Base-by-base conservation (phyloP, 1,140 invertebrate species). In the Metaphire vulgaris region DNA sequence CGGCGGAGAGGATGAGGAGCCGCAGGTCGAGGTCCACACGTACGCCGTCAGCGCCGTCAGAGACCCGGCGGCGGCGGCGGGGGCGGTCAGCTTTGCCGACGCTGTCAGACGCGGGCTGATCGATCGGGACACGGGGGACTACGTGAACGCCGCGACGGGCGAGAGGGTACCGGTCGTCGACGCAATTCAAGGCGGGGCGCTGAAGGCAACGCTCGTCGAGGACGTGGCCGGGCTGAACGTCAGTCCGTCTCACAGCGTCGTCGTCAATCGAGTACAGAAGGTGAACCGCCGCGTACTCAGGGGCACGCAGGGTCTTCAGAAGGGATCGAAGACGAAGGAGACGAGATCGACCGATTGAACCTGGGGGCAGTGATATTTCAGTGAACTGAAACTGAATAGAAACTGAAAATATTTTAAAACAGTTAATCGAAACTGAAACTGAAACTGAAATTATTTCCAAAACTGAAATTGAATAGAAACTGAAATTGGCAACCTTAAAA, bases 11-110 rank as follows among this genome's bases (percentile, higher is more conserved):
- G n/a, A n/a, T n/a, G 34, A 14, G 2, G 69, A 33, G 26, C 67
- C 34, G 0, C 21, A 1, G 26, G 33, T 41, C 69, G 77, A 70
- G 68, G 34, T 31, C 32, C 67, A 78, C 26, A 83, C 84, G 0
- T 86, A 86, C 76, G 81, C 83, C 21, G 82, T 86, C 1, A 79
- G 82, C 70, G 82, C 82, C 2, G 84, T 86, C 0, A 80, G 83
- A 1, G 83, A 86, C 74, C 80, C 81, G 78, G 80, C 75, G 74
- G 72, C 65, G 16, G 83, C 83, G 74, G 28, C 75, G 6, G n/a
- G n/a, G n/a, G 82, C 82, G 69, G 81, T 86, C 2, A 74, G 34
- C 29, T 77, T 77, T 72, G 72, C 26, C 2, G 76, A 77, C 31
- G 76, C 76, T 26, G 72, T 77, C 66, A 56, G 76, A 32, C 65